phyloP scores from a whole-genome alignment of 64 coral and sea anemone species.

The Dendronephthya gigantea region DNA sequence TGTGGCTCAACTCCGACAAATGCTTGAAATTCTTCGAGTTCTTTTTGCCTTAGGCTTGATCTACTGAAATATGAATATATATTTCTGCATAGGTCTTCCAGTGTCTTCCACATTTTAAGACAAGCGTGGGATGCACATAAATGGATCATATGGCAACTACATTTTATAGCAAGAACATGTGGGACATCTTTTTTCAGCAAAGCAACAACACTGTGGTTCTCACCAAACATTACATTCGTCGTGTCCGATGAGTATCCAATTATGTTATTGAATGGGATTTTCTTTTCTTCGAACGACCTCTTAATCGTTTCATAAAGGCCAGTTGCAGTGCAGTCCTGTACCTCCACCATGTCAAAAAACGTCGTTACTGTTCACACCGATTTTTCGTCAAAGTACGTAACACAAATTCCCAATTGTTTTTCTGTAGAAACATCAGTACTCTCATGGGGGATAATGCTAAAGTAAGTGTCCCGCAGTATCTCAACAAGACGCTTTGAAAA shows the following conservation, averaged over 20 bases:
- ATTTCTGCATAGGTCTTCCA: too few species aligned
- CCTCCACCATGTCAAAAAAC: slow-evolving; percentile 9
- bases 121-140: background rate
- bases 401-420: background rate
- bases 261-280: background rate
- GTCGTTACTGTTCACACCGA: background rate
- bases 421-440: background rate
- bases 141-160: background rate
- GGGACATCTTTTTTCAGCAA: background rate
- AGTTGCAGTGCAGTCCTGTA: background rate
- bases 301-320: background rate
- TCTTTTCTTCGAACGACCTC: background rate
- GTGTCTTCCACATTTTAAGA: too few species aligned
- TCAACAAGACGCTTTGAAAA: too few species aligned
- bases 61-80: too few species aligned
- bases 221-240: background rate
- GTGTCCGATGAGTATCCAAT: slow-evolving; percentile 7
- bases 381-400: background rate
- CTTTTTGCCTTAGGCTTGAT: too few species aligned
- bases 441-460: background rate
- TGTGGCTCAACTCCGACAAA: too few species aligned
- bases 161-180: background rate
- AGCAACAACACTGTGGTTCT: background rate
- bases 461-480: background rate
- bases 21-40: too few species aligned